Base-by-base conservation (phyloP, 2,113 vertebrate genomes). In the Chrysochloris asiatica region DNA sequence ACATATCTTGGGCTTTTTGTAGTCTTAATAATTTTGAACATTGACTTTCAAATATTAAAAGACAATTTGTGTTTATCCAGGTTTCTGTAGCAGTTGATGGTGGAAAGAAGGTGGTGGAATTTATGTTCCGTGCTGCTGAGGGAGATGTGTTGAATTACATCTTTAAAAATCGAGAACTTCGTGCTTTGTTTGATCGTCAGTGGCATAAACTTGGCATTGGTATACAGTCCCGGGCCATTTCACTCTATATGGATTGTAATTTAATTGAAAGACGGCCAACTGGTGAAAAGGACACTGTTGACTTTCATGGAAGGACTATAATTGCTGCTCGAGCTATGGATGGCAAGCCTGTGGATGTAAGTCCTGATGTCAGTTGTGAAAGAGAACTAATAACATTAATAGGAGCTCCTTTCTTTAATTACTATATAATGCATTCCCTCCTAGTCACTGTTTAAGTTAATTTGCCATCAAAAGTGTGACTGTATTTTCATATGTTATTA, bases 171-270 rank as follows among this genome's bases (percentile, higher is more conserved):
- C 98, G 98, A 93, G 98, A 99, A 96, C 98, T 99, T 47, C 98
- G 99, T 88, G 93, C 96, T 93, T 98, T 99, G 86, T 99, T 99
- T 95, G 99, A 99, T 96, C 99, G 99, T 36, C 99, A 99, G 92
- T 99, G 99, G 99, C 99, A 99, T 98, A 99, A 99, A 96, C 98
- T 99, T 96, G 97, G 98, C 96, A 91, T 99, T 89, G 97, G 98
- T 17, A 96, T 99, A 22, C 98, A 99, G 93, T 97, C 97, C 45
- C 97, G 95, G 90, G 97, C 98, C 6, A 97, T 99, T 93, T 98
- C 98, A 84, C 95, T 99, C 90, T 99, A 99, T 94, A 93, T 99
- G 97, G 99, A 99, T 97, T 99, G 99, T 96, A 98, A 97, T 95
- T 98, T 99, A 91, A 98, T 99, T 95, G 99, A 99, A 91, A 98